These are phyloP conservation scores for Synanthedon myopaeformis DNA, from an alignment of 2,888 invertebrate species.

Conservation along the genomic window DNA sequence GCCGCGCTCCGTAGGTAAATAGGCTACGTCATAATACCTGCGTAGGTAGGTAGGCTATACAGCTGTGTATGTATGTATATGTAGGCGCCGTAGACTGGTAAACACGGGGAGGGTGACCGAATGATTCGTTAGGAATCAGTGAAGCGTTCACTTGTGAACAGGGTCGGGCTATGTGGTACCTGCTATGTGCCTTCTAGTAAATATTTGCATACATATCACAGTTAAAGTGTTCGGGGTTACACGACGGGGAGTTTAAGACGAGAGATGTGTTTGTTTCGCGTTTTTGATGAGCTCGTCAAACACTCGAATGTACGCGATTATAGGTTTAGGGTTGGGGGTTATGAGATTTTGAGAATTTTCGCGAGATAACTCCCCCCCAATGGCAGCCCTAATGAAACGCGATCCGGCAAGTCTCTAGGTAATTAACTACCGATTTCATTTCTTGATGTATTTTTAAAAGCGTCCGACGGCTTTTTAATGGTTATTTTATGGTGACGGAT, in stretches of 20 bases:
- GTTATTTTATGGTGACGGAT: conserved; percentile 70
- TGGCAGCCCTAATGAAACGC: conserved; percentile 41
- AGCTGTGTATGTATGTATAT: conserved; percentile 8
- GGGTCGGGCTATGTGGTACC: conserved; percentile 49
- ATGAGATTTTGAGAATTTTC: conserved; percentile 5
- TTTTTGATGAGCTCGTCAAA: conserved; percentile 19
- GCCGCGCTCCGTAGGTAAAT: conserved; percentile 40
- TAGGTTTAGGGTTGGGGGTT: conserved; percentile 3
- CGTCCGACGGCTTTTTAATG: conserved; percentile 68
- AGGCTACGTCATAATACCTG: conserved; percentile 17
- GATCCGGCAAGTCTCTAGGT: conserved; percentile 64
- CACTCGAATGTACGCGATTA: conserved; percentile 2
- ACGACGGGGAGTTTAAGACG: conserved; percentile 20
- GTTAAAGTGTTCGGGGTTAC: conserved; percentile 34
- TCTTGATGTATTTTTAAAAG: conserved; percentile 70
- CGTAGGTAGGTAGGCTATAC: conserved; percentile 10
- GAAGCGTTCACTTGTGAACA: conserved; percentile 59
- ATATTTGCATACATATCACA: conserved; percentile 65
- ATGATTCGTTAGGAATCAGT: conserved; percentile 59
- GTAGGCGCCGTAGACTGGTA: conserved; percentile 9
- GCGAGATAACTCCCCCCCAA: conserved; percentile 15
- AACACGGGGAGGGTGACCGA: conserved; percentile 24
- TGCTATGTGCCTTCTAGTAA: conserved; percentile 56
- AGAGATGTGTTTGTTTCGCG: conserved; percentile 12
- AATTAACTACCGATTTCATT: conserved; percentile 69